Base-by-base conservation (phyloP, 1,140 invertebrate species). In the Solenopsis fugax region DNA sequence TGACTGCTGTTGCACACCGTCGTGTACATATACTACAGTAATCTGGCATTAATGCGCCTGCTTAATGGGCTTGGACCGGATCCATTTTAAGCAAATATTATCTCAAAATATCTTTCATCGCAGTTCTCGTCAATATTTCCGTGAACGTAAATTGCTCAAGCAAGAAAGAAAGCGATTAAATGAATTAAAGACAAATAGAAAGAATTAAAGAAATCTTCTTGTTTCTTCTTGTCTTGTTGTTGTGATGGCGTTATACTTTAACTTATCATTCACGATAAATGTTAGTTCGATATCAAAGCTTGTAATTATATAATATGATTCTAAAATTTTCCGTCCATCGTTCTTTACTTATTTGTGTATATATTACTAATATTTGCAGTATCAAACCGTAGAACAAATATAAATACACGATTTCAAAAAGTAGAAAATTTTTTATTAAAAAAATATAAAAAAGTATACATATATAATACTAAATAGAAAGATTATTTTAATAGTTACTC, bases 81-180 rank as follows among this genome's bases (percentile, higher is more conserved):
- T 75, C 12, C 29, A 62, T 84, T 62, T 62, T 75, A 56, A 75
- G 21, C 45, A 84, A 84, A 84, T 75, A 82, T 72, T 72, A 60
- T 58, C 52, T 58, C 37, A 45, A 81, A 52, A 72, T 72, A 71
- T 48, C 12, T 45, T 13, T 80, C 12, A 13, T 67, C 16, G 34
- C 21, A n/a, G 0, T 12, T 76, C 24, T 24, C 0, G 21, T 18
- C 37, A 37, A 29, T 34, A 69, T 54, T 71, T 24, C 0, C 10
- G 24, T 21, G 37, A 56, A 72, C 4, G n/a, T n/a, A n/a, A n/a
- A n/a, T 21, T 80, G n/a, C 4, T 7, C 16, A 9, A 54, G 4
- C 9, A 41, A 54, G 24, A 69, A 24, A 69, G 37, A 24, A 34
- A 7, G 6, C 16, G 13, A 65, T 71, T 56, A 81, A 82, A 18